These are phyloP conservation scores for Cylas formicarius DNA, from an alignment of 1,140 invertebrate species.

Conservation along the genomic window DNA sequence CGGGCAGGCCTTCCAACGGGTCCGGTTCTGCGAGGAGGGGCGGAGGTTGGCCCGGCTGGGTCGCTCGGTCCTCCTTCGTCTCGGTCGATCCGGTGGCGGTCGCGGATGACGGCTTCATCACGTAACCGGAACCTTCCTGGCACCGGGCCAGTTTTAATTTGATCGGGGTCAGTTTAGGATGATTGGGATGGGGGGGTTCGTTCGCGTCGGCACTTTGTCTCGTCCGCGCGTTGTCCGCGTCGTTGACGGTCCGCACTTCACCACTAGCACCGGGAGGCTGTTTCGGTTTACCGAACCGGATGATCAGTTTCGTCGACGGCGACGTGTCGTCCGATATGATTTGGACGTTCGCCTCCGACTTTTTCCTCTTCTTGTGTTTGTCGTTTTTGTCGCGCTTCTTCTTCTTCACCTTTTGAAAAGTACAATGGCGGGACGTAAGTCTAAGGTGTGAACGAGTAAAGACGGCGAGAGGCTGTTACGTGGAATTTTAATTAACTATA, in stretches of 20 bases:
- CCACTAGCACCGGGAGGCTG: slow-evolving; percentile 18
- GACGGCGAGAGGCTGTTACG: too few species aligned
- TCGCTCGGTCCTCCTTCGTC: slow-evolving; percentile 31
- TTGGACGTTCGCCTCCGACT: slow-evolving; percentile 49
- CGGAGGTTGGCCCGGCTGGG: slow-evolving; percentile 27
- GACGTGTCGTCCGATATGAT: slow-evolving; percentile 52
- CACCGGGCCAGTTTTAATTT: slow-evolving; percentile 73
- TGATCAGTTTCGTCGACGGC: slow-evolving; percentile 61
- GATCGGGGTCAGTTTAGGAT: slow-evolving; percentile 63
- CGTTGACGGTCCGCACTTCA: slow-evolving; percentile 15
- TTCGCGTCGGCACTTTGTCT: slow-evolving; percentile 12
- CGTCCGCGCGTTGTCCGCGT: slow-evolving; percentile 23
- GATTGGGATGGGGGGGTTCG: too few species aligned
- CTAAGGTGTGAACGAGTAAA: too few species aligned
- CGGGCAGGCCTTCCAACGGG: slow-evolving; percentile 16
- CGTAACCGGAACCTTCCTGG: slow-evolving; percentile 60
- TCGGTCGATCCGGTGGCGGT: slow-evolving; percentile 20
- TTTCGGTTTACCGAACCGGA: slow-evolving; percentile 49
- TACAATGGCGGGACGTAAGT: too few species aligned
- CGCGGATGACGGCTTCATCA: slow-evolving; percentile 47
- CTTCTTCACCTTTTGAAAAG: too few species aligned
- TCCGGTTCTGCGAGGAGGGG: slow-evolving; percentile 10
- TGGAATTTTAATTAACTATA: too few species aligned
- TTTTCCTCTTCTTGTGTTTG: slow-evolving; percentile 56
- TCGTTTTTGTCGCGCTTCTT: slow-evolving; percentile 57